A percentile compares a stretch with the other conserved stretches of the same genome.
These are phyloP conservation scores for Cyclophora punctaria DNA, from an alignment of 2,888 invertebrate species.

Conservation along the genomic window DNA sequence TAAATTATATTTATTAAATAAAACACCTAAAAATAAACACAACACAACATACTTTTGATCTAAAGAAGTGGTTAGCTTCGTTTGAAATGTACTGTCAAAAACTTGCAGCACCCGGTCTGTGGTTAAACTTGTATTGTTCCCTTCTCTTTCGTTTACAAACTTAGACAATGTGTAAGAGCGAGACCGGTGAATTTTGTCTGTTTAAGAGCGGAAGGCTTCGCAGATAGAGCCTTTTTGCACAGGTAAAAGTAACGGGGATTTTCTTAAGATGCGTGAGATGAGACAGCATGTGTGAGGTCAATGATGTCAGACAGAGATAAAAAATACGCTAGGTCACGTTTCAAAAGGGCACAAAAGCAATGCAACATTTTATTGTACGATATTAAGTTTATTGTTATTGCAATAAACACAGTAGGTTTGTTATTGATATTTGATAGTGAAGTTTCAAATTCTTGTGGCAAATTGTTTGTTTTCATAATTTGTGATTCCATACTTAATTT, in stretches of 20 bases:
- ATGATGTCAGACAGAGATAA: conserved; percentile 37
- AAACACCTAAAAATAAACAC: conserved; percentile 24
- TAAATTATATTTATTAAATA: conserved; percentile 25
- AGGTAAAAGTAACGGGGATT: conserved; percentile 74
- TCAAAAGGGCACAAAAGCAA: conserved; percentile 18
- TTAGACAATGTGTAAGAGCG: conserved; percentile 26
- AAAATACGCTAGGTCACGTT: conserved; percentile 49
- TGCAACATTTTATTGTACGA: not conserved
- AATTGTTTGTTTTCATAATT: no score
- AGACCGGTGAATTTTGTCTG: conserved; percentile 14
- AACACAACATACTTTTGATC: conserved; percentile 43
- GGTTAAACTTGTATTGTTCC: conserved; percentile 39
- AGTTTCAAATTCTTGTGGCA: no score
- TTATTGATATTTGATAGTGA: no score
- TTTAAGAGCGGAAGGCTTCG: conserved; percentile 25
- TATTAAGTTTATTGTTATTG: no score
- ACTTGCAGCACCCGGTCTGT: conserved; percentile 65
- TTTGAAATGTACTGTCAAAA: conserved; percentile 69
- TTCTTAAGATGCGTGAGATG: conserved; percentile 68
- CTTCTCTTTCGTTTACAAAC: conserved; percentile 21
- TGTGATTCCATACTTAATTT: no score
- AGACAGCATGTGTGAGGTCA: conserved; percentile 47
- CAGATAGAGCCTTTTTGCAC: conserved; percentile 73
- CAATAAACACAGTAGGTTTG: no score
- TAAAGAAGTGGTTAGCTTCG: conserved; percentile 43